Base-by-base conservation (phyloP, 2,113 vertebrate genomes). In the Toxostoma redivivum region DNA sequence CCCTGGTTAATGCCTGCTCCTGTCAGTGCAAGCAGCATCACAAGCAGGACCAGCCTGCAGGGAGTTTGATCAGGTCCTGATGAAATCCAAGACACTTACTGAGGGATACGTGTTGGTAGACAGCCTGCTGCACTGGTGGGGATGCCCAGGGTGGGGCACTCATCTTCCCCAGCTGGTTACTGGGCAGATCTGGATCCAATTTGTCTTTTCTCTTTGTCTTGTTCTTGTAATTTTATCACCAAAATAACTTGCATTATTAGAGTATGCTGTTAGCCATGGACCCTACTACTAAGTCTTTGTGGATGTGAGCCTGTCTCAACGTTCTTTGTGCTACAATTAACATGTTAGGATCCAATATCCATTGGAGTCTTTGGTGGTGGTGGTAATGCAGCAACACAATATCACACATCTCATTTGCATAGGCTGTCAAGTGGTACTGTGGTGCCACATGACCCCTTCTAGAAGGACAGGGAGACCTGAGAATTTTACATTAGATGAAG, bases 1-100 rank as follows among this genome's bases (percentile, higher is more conserved):
- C 16, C 15, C 16, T 12, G 7, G 15, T 38, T 27, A 64, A 53
- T 0, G 0, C 1, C 1, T 57, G n/a, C 28, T 70, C 28, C 23
- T 15, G 9, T 35, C 69, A 65, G 21, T 40, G 37, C 19, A 61
- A 61, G 16, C 48, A 77, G 13, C 10, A 5, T 33, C 17, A 20
- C 20, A 16, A 53, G 15, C 37, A 57, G 60, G 47, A 85, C 42
- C 17, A 73, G 28, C 30, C 23, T 86, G 4, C 16, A 27, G 25
- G 47, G 66, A 71, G 3, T 67, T 80, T 47, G 61, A 42, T 76
- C 48, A 69, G 48, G 22, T 56, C 31, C 64, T 72, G 50, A 72
- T 17, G 40, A 50, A 90, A 76, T 50, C 7, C 7, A 27, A 15
- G 30, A 15, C 5, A 15, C 53, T 37, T 82, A 12, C 57, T 80